Evolutionary conservation across 2,797 vertebrate genomes (phyloP).

Genomic region (Falco berigora): DNA sequence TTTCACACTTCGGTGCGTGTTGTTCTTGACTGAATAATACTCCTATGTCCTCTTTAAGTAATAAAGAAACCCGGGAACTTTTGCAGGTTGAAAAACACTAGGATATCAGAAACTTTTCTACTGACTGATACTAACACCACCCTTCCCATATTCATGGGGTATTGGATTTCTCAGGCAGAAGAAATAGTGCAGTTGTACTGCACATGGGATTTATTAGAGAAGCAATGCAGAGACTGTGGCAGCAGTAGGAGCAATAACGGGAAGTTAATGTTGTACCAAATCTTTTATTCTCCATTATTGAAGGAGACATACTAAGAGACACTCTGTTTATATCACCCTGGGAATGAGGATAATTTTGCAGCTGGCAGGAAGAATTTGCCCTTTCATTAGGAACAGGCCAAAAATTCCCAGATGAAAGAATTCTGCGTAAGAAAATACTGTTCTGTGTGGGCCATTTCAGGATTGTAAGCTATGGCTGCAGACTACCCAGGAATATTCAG

Average conservation of each 20-base stretch:
- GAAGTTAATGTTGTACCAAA: not conserved
- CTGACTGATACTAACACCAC: not conserved
- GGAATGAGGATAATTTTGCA: not conserved
- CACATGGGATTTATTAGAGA: not conserved
- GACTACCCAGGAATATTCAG: not conserved
- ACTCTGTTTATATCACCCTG: not conserved
- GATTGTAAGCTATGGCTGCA: not conserved
- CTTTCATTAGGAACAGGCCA: not conserved
- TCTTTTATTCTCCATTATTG: not conserved
- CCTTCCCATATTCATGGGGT: not conserved
- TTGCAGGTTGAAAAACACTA: not conserved
- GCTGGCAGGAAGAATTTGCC: not conserved
- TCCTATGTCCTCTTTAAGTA: not conserved
- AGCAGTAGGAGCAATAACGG: not conserved
- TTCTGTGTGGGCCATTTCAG: accelerated
- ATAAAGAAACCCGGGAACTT: not conserved
- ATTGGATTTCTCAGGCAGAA: not conserved
- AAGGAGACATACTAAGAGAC: not conserved
- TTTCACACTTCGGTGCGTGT: not conserved
- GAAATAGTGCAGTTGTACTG: not conserved
- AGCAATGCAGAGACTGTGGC: not conserved
- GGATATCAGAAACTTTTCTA: not conserved
- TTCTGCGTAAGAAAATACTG: not conserved
- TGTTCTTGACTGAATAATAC: not conserved
- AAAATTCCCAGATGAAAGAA: not conserved